Conservation (phyloP, 92 coral and sea anemone genomes). For the Epizoanthus rinbou region DNA sequence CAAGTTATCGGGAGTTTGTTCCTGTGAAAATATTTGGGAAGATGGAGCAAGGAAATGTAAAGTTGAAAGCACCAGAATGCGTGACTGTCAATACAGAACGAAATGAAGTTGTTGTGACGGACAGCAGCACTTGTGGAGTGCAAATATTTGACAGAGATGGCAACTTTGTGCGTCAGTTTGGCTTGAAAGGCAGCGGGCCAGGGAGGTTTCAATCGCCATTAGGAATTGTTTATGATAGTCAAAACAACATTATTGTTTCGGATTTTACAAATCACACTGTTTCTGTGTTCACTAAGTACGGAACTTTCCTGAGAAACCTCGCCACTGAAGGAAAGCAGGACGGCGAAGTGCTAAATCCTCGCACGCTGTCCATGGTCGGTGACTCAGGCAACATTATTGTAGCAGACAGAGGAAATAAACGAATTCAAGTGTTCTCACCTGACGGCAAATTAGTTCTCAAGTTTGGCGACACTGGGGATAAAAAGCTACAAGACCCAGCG, state of each 20-base stretch:
- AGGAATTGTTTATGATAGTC: slow-evolving; percentile 42
- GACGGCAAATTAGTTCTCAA: slow-evolving; percentile 17
- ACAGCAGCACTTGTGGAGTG: no score
- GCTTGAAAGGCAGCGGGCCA: slow-evolving; percentile 28
- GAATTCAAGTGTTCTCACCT: slow-evolving; percentile 9
- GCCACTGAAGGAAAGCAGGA: slow-evolving; percentile 10
- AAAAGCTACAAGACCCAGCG: neutral
- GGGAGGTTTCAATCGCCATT: slow-evolving; percentile 27
- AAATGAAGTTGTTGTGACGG: no score
- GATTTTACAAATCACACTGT: slow-evolving; percentile 18
- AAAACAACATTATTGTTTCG: slow-evolving; percentile 42
- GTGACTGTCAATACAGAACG: no score
- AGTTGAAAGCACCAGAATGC: no score
- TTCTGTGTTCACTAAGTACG: slow-evolving; percentile 36
- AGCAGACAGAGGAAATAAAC: slow-evolving; percentile 8
- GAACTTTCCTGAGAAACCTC: slow-evolving; percentile 20
- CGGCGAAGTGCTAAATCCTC: slow-evolving; percentile 3
- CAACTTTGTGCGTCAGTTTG: slow-evolving; percentile 11
- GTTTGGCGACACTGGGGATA: slow-evolving; percentile 18
- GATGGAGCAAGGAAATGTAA: no score
- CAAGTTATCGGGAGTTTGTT: no score
- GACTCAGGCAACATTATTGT: slow-evolving; percentile 28
- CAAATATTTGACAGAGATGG: no score
- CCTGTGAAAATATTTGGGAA: no score
- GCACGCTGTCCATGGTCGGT: neutral